Evolutionary conservation across 2,888 invertebrate genomes (phyloP).

Genomic region (Druceiella hillmani): DNA sequence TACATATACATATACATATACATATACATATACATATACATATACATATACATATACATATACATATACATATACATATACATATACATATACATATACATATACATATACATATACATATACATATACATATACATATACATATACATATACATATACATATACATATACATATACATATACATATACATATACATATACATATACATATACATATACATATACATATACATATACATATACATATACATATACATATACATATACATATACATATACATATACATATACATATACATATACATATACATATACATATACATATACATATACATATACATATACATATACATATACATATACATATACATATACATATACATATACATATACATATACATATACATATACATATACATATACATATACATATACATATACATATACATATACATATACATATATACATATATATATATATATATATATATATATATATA

Average conservation of each 20-base stretch:
- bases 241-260: slow-evolving; percentile 1
- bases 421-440: slow-evolving; percentile 8
- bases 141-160: slow-evolving; percentile 1
- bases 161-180: slow-evolving; percentile 1
- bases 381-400: slow-evolving; percentile 9
- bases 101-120: slow-evolving; percentile 9
- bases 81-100: slow-evolving; percentile 10
- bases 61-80: slow-evolving; percentile 10
- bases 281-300: slow-evolving; percentile 1
- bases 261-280: slow-evolving; percentile 1
- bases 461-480: slow-evolving; percentile 7
- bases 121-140: slow-evolving; percentile 1
- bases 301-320: slow-evolving; percentile 1
- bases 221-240: slow-evolving; percentile 1
- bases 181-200: slow-evolving; percentile 1
- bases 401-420: slow-evolving; percentile 9
- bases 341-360: slow-evolving; percentile 1
- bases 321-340: slow-evolving; percentile 1
- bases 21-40: slow-evolving; percentile 7
- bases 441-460: slow-evolving; percentile 7
- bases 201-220: slow-evolving; percentile 1
- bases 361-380: slow-evolving; percentile 7
- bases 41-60: slow-evolving; percentile 10
- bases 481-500: slow-evolving; percentile 7
- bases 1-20: slow-evolving; percentile 9